Percentiles rank a stretch among this genome's conserved stretches.
Evolutionary conservation across 2,888 invertebrate genomes (phyloP).

Genomic region (Tenthredo scrophulariae): DNA sequence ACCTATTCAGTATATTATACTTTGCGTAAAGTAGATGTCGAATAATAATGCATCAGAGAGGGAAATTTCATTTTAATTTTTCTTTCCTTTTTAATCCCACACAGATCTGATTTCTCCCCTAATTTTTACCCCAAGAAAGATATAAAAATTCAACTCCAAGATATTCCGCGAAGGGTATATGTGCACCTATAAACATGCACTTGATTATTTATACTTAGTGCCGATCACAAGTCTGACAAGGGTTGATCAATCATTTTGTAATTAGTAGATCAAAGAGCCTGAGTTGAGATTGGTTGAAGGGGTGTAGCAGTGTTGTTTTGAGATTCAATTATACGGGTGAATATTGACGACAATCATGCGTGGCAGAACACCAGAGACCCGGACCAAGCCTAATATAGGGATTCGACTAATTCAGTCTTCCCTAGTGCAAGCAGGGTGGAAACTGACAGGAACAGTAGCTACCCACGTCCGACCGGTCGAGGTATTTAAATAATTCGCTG

Average conservation of each 20-base stretch:
- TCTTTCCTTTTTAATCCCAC: not conserved
- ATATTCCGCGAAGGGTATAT: not conserved
- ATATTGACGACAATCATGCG: not conserved
- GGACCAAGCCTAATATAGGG: not conserved
- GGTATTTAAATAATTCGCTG: not conserved
- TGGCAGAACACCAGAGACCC: not conserved
- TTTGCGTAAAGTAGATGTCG: too few species aligned
- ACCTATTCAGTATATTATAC: too few species aligned
- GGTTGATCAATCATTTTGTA: conserved; percentile 25
- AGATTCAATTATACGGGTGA: conserved; percentile 19
- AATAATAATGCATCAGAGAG: too few species aligned
- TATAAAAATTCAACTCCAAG: not conserved
- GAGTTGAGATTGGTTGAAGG: not conserved
- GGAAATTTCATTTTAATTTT: not conserved
- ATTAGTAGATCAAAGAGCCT: conserved; percentile 15
- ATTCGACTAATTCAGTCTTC: not conserved
- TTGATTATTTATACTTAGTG: not conserved
- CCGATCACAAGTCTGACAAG: not conserved
- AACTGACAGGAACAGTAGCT: conserved; percentile 4
- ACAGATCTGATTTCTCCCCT: not conserved
- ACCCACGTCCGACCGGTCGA: not conserved
- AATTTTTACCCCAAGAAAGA: not conserved
- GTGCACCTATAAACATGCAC: too few species aligned
- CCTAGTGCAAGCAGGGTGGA: not conserved
- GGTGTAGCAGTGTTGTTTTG: not conserved